Conservation (phyloP, 2,113 vertebrate species). For the Psilopogon haemacephalus region DNA sequence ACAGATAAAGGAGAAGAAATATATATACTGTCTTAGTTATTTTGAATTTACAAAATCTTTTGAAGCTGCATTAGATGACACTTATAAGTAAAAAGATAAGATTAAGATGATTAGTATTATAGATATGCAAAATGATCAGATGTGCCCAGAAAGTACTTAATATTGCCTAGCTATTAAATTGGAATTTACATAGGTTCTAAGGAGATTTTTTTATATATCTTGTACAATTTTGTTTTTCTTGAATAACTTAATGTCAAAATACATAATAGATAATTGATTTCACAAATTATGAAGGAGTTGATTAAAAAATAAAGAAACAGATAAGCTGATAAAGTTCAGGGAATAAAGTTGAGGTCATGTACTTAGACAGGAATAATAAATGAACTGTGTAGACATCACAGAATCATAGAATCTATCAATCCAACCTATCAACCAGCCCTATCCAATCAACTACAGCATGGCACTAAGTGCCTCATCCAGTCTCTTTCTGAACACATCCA, state of each 20-base stretch:
- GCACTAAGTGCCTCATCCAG: too few relatives aligned
- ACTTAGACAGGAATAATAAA: background rate
- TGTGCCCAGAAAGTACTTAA: background rate
- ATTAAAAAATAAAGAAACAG: background rate
- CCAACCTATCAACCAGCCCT: too few relatives aligned
- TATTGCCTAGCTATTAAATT: background rate
- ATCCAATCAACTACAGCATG: too few relatives aligned
- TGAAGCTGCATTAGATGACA: background rate
- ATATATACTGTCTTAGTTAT: background rate
- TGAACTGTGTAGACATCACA: background rate
- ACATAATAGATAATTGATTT: background rate
- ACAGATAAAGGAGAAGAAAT: conserved; percentile 6
- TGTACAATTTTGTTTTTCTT: background rate
- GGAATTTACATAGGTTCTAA: background rate
- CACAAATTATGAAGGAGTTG: background rate
- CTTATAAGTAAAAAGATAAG: background rate
- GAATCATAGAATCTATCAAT: too few relatives aligned
- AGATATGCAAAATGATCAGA: background rate
- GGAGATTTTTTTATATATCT: background rate
- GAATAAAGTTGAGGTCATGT: background rate
- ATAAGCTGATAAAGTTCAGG: background rate
- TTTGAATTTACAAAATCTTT: conserved; percentile 23
- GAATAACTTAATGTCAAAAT: background rate
- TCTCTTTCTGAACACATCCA: too few relatives aligned
- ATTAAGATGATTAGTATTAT: background rate